Percentiles rank a stretch among this genome's conserved stretches.
Evolutionary conservation across 1,140 invertebrate species (phyloP).

Genomic region (Phortica variegata): DNA sequence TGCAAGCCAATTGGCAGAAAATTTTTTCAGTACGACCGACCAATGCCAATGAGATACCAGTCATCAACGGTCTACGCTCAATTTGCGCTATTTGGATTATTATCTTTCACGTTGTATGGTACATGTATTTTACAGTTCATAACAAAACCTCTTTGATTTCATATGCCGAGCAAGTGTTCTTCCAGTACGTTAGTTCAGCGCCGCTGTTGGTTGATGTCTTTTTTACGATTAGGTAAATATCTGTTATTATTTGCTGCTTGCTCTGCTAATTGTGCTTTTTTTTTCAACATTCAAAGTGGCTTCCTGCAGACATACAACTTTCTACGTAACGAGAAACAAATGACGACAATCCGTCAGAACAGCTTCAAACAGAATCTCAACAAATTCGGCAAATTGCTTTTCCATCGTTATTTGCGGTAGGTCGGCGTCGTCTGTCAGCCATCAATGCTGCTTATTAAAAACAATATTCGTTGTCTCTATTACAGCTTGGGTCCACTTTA

Average conservation of each 20-base stretch:
- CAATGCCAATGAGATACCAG: slow-evolving; percentile 33
- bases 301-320: slow-evolving; percentile 55
- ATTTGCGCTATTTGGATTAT: slow-evolving; percentile 49
- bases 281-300: slow-evolving; percentile 24
- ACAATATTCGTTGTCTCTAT: slow-evolving; percentile 5
- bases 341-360: slow-evolving; percentile 41
- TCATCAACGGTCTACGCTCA: slow-evolving; percentile 52
- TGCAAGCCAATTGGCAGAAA: slow-evolving; percentile 33
- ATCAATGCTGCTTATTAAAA: no score
- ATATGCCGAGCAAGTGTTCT: slow-evolving; percentile 39
- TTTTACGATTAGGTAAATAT: slow-evolving; percentile 50
- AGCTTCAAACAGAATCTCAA: slow-evolving; percentile 29
- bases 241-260: neutral
- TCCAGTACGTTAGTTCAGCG: slow-evolving; percentile 47
- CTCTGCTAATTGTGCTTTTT: neutral
- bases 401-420: slow-evolving; percentile 50
- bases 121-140: slow-evolving; percentile 51
- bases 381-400: slow-evolving; percentile 43
- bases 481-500: slow-evolving; percentile 61
- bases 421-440: no score
- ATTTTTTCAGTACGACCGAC: slow-evolving; percentile 24
- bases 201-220: slow-evolving; percentile 53
- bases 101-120: slow-evolving; percentile 51
- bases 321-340: slow-evolving; percentile 38
- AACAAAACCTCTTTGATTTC: slow-evolving; percentile 46